Evolutionary conservation across 2,113 vertebrate genomes (phyloP).

Genomic region (Coptodon bakossiorum): DNA sequence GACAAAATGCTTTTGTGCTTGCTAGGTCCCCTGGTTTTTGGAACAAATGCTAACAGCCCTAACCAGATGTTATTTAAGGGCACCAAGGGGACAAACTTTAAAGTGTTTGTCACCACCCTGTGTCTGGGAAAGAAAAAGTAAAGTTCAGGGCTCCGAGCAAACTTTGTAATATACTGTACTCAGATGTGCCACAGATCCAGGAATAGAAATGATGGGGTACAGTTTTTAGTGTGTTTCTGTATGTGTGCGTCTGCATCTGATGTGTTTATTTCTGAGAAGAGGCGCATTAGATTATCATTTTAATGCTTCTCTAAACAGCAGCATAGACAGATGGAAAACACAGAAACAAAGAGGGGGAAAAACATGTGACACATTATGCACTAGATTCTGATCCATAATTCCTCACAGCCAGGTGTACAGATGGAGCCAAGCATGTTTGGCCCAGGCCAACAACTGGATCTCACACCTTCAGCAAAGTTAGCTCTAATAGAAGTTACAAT

Average conservation of each 20-base stretch:
- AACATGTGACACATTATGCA: slow-evolving; percentile 26
- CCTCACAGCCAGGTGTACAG: background rate
- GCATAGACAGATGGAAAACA: background rate
- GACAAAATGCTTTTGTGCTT: background rate
- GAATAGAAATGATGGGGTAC: background rate
- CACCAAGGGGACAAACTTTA: slow-evolving; percentile 17
- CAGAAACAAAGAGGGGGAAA: background rate
- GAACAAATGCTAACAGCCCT: slow-evolving; percentile 29
- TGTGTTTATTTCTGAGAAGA: background rate
- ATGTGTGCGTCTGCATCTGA: background rate
- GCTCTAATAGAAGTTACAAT: background rate
- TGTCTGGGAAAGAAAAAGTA: background rate
- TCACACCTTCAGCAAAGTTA: background rate
- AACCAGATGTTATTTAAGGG: slow-evolving; percentile 50
- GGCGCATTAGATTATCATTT: background rate
- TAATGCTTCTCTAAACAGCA: background rate
- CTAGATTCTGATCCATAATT: slow-evolving; percentile 10
- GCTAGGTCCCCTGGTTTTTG: slow-evolving; percentile 8
- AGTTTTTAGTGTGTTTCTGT: background rate
- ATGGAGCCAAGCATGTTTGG: background rate
- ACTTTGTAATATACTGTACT: slow-evolving; percentile 30
- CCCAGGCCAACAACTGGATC: background rate
- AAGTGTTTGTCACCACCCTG: background rate
- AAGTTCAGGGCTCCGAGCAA: slow-evolving; percentile 15
- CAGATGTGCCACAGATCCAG: slow-evolving; percentile 30